Evolutionary conservation across 2,113 vertebrate species (phyloP).

Genomic region (Cricetomys ansorgei): DNA sequence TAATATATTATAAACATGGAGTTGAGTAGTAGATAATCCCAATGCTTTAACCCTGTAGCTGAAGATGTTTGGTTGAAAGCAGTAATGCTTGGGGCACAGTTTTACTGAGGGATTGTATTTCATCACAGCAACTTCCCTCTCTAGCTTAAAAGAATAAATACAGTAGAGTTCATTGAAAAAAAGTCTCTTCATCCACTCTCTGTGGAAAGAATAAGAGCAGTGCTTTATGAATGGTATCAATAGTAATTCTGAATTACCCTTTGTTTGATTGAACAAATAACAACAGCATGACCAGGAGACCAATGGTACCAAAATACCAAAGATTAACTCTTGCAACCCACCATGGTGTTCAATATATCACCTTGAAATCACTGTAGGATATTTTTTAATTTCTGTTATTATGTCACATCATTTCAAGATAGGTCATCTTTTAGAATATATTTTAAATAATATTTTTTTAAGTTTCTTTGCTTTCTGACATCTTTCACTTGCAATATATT

Average conservation of each 20-base stretch:
- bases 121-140: conserved; percentile 16
- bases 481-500: neutral
- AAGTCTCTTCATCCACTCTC: neutral
- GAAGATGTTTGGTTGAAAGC: conserved; percentile 30
- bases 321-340: neutral
- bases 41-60: neutral
- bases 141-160: conserved; percentile 9
- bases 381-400: neutral
- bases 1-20: conserved; percentile 51
- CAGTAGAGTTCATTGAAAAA: neutral
- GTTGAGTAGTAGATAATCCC: conserved; percentile 9
- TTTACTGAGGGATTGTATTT: conserved; percentile 48
- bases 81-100: conserved; percentile 19
- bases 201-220: neutral
- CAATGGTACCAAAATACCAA: neutral
- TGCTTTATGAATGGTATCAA: neutral
- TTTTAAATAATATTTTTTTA: neutral
- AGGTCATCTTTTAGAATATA: neutral
- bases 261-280: neutral
- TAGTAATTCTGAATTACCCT: neutral
- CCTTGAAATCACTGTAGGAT: neutral
- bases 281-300: neutral
- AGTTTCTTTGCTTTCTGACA: neutral
- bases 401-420: neutral
- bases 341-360: neutral